Evolutionary conservation across 2,113 vertebrate genomes (phyloP).

Genomic region (Felis chaus): DNA sequence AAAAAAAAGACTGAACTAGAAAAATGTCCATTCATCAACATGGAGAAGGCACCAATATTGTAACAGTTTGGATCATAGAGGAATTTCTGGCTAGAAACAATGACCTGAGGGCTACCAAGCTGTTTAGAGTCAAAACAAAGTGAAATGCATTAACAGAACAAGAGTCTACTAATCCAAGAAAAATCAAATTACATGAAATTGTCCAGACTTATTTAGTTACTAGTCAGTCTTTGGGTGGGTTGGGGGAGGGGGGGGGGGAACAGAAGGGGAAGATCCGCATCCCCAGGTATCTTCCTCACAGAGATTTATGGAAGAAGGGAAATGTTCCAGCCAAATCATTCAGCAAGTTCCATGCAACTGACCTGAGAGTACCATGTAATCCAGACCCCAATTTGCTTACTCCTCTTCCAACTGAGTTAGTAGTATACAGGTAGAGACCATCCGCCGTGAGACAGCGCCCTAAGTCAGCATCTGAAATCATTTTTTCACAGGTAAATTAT

Average conservation of each 20-base stretch:
- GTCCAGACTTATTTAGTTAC: background rate
- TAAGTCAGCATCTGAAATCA: constrained; percentile 93
- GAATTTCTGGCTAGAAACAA: constrained; percentile 26
- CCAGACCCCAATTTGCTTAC: constrained; percentile 98
- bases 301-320: background rate
- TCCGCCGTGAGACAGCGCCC: constrained; percentile 97
- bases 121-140: constrained; percentile 19
- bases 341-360: constrained; percentile 73
- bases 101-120: background rate
- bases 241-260: no score
- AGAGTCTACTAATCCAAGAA: background rate
- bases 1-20: background rate
- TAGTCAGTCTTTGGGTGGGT: background rate
- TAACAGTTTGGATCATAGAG: background rate
- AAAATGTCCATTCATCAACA: constrained; percentile 25
- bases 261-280: background rate
- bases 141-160: background rate
- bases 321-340: background rate
- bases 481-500: constrained; percentile 55
- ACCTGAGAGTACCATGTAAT: constrained; percentile 98
- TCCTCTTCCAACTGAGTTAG: constrained; percentile 97
- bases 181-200: background rate
- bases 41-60: constrained; percentile 17
- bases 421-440: constrained; percentile 97
- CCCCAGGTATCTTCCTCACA: background rate